phyloP scores from a whole-genome alignment of 2,113 vertebrate genomes.

The Odocoileus virginianus region DNA sequence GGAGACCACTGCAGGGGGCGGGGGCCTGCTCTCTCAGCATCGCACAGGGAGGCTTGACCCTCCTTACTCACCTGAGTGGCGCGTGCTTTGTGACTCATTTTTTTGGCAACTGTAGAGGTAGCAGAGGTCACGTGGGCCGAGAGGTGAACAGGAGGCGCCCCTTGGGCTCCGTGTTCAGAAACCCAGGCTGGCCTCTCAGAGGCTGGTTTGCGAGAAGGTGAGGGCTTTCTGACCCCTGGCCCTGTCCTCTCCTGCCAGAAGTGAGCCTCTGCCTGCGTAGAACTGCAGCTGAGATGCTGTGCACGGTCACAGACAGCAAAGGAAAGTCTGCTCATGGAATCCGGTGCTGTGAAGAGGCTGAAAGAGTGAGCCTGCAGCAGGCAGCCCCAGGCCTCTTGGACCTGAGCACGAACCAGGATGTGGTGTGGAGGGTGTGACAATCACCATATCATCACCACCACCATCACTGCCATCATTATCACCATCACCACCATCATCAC shows the following conservation, averaged over 20 bases:
- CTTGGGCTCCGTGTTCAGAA: not conserved
- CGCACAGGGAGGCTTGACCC: not conserved
- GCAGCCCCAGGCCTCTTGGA: rapidly evolving
- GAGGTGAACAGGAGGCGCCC: not conserved
- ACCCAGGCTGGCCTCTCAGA: not conserved
- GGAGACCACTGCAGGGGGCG: not conserved
- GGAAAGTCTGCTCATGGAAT: rapidly evolving
- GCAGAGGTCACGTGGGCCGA: not conserved
- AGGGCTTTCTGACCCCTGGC: not conserved
- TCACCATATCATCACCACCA: rapidly evolving
- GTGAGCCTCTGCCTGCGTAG: not conserved
- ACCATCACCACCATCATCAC: rapidly evolving
- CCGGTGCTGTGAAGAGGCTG: rapidly evolving
- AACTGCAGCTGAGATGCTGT: not conserved
- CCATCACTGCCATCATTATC: rapidly evolving
- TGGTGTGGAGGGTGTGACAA: not conserved
- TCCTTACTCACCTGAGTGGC: too few relatives aligned
- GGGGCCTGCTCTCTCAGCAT: too few relatives aligned
- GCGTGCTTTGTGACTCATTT: not conserved
- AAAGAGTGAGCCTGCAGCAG: not conserved
- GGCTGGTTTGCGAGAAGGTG: not conserved
- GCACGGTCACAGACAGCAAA: too few relatives aligned
- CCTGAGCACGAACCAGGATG: not conserved
- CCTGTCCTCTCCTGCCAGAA: not conserved
- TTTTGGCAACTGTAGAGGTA: not conserved